Base-by-base conservation (phyloP, 1,140 invertebrate species). In the Drosophila eugracilis region DNA sequence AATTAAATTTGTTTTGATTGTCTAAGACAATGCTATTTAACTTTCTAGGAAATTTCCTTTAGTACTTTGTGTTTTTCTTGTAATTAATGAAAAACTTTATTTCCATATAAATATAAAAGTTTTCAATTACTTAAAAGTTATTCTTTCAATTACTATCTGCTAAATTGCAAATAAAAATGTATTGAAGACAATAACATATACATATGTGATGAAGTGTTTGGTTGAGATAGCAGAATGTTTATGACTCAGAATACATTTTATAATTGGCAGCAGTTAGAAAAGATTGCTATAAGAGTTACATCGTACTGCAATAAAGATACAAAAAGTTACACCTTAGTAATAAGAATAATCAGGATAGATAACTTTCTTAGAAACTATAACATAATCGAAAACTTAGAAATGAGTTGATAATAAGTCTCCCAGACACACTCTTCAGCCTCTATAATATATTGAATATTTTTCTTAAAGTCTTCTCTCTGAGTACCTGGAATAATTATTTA, bases 1-100 rank as follows among this genome's bases (percentile, higher is more conserved):
- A 52, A 32, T 26, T 34, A 22, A 26, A 44, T 17, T 44, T 17
- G 10, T 21, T 24, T 21, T 15, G 17, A 36, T 49, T 41, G 17
- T 19, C 5, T 7, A 1, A 14, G 0, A 5, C 15, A 15, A 6
- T 14, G 24, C 49, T 26, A 17, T n/a, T 32, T 4, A 53, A 24
- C n/a, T 42, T 3, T 5, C n/a, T 24, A 6, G 5, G 6, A 12
- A 7, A 37, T 7, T 10, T 15, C 7, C 12, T 19, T 32, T n/a
- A 12, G 30, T 12, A 7, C 5, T 32, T 1, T 32, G 30, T 32
- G 10, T 4, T n/a, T 32, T 12, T 9, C 10, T 32, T 12, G 9
- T n/a, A 32, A 3, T 9, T n/a, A 12, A 12, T 32, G 9, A 12
- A 32, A 4, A 32, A 12, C 10, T 12, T 12, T 32, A 12, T 32